phyloP scores from a whole-genome alignment of 2,113 vertebrate species.

The Hemicordylus capensis region DNA sequence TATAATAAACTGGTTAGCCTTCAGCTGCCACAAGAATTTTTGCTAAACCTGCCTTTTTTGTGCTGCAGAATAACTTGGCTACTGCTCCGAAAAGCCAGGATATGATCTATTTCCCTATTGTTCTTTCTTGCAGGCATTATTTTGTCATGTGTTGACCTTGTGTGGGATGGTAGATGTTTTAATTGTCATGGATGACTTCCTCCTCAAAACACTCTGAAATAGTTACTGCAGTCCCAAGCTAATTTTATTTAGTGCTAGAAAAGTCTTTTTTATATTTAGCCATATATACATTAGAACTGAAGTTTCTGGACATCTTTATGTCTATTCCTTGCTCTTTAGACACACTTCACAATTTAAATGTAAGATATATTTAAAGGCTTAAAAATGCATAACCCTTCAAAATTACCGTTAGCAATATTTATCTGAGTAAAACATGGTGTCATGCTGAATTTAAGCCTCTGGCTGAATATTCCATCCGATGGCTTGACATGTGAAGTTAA shows the following conservation, averaged over 20 bases:
- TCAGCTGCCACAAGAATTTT: background rate
- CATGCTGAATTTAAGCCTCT: slow-evolving; percentile 71
- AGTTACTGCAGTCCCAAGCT: slow-evolving; percentile 59
- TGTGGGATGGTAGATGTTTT: slow-evolving; percentile 31
- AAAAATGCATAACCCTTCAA: slow-evolving; percentile 66
- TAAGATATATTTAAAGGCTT: too few species aligned
- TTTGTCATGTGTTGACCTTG: slow-evolving; percentile 14
- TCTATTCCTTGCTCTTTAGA: slow-evolving; percentile 46
- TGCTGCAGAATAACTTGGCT: too few species aligned
- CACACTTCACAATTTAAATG: slow-evolving; percentile 33
- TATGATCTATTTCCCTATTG: slow-evolving; percentile 26
- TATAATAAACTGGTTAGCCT: background rate
- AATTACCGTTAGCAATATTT: slow-evolving; percentile 76
- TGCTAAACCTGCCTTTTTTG: too few species aligned
- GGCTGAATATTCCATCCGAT: slow-evolving; percentile 67
- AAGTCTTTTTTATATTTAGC: background rate
- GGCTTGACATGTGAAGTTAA: slow-evolving; percentile 62
- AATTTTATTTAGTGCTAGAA: slow-evolving; percentile 36
- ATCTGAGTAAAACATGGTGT: slow-evolving; percentile 68
- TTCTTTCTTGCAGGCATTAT: slow-evolving; percentile 30
- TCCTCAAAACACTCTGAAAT: slow-evolving; percentile 50
- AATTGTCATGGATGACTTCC: slow-evolving; percentile 34
- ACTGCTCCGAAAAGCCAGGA: background rate
- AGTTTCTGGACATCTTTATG: slow-evolving; percentile 16
- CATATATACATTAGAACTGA: slow-evolving; percentile 25